phyloP scores from a whole-genome alignment of 2,113 vertebrate genomes.

The Clinocottus analis region DNA sequence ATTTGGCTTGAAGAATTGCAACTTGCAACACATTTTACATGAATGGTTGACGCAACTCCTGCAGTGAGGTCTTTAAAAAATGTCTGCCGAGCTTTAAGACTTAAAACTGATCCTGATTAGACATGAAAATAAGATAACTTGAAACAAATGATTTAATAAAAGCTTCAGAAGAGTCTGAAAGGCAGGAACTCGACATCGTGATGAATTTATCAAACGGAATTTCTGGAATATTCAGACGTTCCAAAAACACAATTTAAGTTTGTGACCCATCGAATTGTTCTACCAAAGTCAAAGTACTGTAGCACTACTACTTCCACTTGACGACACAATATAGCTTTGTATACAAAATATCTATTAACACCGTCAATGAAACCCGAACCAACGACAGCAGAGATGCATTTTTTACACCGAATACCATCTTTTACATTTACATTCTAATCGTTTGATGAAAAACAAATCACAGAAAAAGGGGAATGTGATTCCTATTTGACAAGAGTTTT shows the following conservation, averaged over 20 bases:
- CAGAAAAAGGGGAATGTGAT: too few species aligned
- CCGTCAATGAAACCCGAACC: conserved; percentile 54
- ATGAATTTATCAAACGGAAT: background rate
- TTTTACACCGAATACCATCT: conserved; percentile 55
- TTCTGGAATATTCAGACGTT: background rate
- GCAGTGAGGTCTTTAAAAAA: background rate
- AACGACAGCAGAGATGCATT: conserved; percentile 55
- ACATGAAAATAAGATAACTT: background rate
- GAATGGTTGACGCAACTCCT: background rate
- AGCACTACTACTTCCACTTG: conserved; percentile 55
- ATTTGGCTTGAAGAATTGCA: background rate
- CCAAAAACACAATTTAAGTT: background rate
- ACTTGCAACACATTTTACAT: conserved; percentile 5
- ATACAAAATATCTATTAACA: conserved; percentile 70
- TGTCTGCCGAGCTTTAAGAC: background rate
- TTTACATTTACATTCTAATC: conserved; percentile 63
- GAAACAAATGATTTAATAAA: too few species aligned
- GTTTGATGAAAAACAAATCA: too few species aligned
- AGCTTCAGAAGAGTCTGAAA: background rate
- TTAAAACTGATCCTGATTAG: background rate
- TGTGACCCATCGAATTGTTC: conserved; percentile 8
- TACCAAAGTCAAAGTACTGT: conserved; percentile 21
- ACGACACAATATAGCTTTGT: conserved; percentile 51
- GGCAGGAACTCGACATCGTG: background rate
- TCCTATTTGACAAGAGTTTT: too few species aligned